Evolutionary conservation across 2,797 vertebrate genomes (phyloP).

Genomic region (Mallotus villosus): DNA sequence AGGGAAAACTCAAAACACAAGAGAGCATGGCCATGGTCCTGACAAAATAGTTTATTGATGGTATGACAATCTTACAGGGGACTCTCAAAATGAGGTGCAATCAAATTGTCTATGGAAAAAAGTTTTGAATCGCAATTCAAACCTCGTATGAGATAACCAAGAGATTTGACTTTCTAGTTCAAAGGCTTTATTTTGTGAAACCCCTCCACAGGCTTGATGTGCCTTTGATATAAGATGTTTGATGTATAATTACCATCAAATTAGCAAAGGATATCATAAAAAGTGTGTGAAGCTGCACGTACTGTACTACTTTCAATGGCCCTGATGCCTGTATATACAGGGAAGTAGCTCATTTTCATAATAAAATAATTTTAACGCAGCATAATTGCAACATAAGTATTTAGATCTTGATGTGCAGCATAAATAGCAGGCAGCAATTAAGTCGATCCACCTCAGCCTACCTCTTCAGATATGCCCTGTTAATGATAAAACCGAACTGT

Average conservation of each 20-base stretch:
- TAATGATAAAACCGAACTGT: too few species aligned
- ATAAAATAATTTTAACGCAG: too few species aligned
- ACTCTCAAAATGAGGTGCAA: too few species aligned
- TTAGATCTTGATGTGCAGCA: not conserved
- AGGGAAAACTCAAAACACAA: too few species aligned
- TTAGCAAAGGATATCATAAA: not conserved
- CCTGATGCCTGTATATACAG: not conserved
- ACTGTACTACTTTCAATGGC: not conserved
- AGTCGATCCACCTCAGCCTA: not conserved
- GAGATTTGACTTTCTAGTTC: not conserved
- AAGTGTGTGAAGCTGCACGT: not conserved
- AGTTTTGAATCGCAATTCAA: not conserved
- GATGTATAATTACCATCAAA: slow-evolving; percentile 1
- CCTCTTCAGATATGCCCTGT: too few species aligned
- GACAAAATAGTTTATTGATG: too few species aligned
- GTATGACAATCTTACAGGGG: too few species aligned
- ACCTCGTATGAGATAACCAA: not conserved
- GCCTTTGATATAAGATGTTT: not conserved
- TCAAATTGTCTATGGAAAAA: not conserved
- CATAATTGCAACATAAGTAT: too few species aligned
- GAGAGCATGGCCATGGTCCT: too few species aligned
- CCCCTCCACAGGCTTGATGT: not conserved
- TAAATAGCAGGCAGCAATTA: not conserved
- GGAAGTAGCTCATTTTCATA: not conserved
- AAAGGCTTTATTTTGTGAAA: not conserved